These are phyloP conservation scores for Dasypolia templi DNA, from an alignment of 2,888 invertebrate genomes.

Conservation along the genomic window DNA sequence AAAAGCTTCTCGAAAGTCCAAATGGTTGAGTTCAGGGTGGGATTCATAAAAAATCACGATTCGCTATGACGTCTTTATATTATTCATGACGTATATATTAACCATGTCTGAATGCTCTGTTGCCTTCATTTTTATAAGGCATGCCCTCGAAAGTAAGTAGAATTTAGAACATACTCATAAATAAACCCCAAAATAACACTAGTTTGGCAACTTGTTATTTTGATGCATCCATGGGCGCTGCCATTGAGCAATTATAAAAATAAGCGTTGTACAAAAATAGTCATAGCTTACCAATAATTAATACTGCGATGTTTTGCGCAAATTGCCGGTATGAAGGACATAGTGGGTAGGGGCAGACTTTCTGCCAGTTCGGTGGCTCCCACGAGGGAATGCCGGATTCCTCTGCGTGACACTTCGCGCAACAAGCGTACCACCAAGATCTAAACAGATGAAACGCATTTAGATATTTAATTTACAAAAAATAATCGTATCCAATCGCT, in stretches of 20 bases:
- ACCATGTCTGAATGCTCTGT: not conserved
- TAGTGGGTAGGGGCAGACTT: slow-evolving; percentile 95
- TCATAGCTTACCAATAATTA: slow-evolving; percentile 91
- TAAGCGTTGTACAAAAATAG: slow-evolving; percentile 15
- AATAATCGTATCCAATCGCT: not conserved
- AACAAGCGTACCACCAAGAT: slow-evolving; percentile 96
- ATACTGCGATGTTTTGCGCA: slow-evolving; percentile 93
- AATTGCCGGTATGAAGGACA: slow-evolving; percentile 96
- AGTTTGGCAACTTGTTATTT: slow-evolving; percentile 39
- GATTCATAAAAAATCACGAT: not conserved
- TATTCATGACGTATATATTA: no score
- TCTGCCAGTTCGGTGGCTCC: slow-evolving; percentile 95
- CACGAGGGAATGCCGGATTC: slow-evolving; percentile 94
- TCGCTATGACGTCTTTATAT: no score
- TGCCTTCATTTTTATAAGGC: not conserved
- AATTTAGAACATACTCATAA: not conserved
- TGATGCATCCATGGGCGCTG: slow-evolving; percentile 18
- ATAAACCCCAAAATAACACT: slow-evolving; percentile 11
- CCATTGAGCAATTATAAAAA: slow-evolving; percentile 14
- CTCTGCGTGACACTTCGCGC: slow-evolving; percentile 94
- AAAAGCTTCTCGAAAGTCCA: not conserved
- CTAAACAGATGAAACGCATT: slow-evolving; percentile 77
- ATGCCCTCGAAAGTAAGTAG: slow-evolving; percentile 10
- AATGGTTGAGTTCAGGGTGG: not conserved
- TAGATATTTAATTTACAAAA: slow-evolving; percentile 8